Evolutionary conservation across 53 echinoderm and acorn worm species (phyloP).

Genomic region (Arbacia lixula): DNA sequence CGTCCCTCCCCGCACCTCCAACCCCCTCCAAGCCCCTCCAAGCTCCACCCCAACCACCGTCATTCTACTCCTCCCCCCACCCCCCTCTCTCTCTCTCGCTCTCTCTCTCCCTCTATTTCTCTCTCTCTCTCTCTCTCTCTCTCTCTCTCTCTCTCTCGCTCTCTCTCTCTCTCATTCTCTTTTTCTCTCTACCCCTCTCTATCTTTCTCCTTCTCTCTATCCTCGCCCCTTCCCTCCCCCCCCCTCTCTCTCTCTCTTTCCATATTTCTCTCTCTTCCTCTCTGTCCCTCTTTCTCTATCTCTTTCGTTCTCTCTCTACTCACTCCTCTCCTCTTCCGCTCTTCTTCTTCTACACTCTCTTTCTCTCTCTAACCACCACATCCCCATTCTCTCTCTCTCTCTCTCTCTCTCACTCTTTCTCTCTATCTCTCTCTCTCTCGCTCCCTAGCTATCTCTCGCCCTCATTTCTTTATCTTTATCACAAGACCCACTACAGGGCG

Average conservation of each 20-base stretch:
- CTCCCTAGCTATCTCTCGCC: no score
- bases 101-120: background rate
- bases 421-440: no score
- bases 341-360: background rate
- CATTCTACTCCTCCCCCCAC: no score
- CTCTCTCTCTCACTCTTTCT: no score
- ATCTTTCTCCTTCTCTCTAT: background rate
- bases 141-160: background rate
- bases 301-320: background rate
- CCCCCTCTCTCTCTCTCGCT: no score
- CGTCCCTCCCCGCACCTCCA: no score
- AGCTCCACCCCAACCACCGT: no score
- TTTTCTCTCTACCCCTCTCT: background rate
- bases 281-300: background rate
- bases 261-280: background rate
- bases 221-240: background rate
- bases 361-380: no score
- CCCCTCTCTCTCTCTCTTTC: background rate
- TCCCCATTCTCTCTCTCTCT: no score
- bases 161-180: background rate
- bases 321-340: background rate
- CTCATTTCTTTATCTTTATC: no score
- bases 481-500: no score
- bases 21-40: no score
- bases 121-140: background rate